A percentile compares a stretch with the other conserved stretches of the same genome.
phyloP scores from a whole-genome alignment of 2,888 invertebrate species.

The Dolomedes plantarius region DNA sequence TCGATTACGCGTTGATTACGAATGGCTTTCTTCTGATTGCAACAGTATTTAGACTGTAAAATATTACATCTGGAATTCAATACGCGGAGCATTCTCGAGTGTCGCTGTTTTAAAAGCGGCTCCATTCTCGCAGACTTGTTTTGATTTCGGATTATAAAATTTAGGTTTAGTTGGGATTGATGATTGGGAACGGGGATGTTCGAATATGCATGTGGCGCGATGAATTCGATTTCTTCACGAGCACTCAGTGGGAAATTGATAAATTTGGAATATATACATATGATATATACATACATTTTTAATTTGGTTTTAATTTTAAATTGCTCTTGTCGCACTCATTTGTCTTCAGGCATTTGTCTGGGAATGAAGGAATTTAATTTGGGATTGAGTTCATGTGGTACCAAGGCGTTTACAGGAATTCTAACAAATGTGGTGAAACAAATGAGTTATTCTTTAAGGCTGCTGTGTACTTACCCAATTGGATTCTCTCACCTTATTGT shows the following conservation, averaged over 20 bases:
- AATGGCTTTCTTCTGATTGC: neutral
- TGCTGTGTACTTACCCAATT: too few species aligned
- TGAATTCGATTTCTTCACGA: neutral
- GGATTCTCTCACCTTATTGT: too few species aligned
- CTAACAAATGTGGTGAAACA: too few species aligned
- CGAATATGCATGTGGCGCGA: neutral
- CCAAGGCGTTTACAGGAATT: too few species aligned
- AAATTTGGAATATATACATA: too few species aligned
- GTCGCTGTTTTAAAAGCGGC: neutral
- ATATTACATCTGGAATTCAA: neutral
- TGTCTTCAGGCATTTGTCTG: too few species aligned
- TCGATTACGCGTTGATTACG: conserved; percentile 13
- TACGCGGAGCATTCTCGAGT: neutral
- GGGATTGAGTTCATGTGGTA: too few species aligned
- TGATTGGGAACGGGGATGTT: neutral
- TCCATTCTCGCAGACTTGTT: neutral
- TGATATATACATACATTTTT: too few species aligned
- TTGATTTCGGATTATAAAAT: neutral
- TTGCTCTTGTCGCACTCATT: too few species aligned
- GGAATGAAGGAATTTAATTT: too few species aligned
- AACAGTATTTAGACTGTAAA: neutral
- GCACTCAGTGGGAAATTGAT: neutral
- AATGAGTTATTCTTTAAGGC: too few species aligned
- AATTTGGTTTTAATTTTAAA: too few species aligned
- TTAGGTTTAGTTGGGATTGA: neutral